Conservation (phyloP, 2,797 vertebrate species). For the Enteromius afrohamiltoni region DNA sequence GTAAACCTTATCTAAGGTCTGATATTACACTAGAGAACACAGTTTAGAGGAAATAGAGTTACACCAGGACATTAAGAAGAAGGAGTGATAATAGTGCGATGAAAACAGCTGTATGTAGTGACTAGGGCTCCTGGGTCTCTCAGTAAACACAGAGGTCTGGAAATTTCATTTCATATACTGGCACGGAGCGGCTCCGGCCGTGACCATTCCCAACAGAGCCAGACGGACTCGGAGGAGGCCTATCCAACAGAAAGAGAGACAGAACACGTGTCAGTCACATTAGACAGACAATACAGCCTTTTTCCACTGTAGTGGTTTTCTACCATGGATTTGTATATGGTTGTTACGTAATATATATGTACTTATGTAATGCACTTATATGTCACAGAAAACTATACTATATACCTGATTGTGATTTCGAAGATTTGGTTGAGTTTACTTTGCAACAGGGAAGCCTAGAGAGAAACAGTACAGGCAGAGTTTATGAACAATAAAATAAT, state of each 20-base stretch:
- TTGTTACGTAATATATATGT: not conserved
- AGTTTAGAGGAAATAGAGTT: not conserved
- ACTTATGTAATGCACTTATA: no score
- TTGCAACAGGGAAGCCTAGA: conserved; percentile 82
- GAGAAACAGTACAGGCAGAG: not conserved
- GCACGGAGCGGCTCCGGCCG: conserved; percentile 82
- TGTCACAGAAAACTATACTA: not conserved
- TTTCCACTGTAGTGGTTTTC: not conserved
- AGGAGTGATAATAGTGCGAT: conserved; percentile 8
- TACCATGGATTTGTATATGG: not conserved
- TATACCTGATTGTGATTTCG: conserved; percentile 80
- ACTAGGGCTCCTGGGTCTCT: conserved; percentile 45
- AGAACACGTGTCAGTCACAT: conserved; percentile 11
- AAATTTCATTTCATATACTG: conserved; percentile 89
- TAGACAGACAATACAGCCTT: not conserved
- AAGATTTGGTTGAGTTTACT: conserved; percentile 90
- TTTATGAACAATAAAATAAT: not conserved
- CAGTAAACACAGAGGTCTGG: conserved; percentile 90
- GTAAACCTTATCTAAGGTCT: conserved; percentile 24
- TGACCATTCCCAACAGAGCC: conserved; percentile 80
- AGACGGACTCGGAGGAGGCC: conserved; percentile 85
- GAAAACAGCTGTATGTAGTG: not conserved
- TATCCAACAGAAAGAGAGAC: conserved; percentile 24
- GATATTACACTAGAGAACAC: conserved; percentile 14
- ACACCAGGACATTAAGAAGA: conserved; percentile 23